Base-by-base conservation (phyloP, 2,888 invertebrate genomes). In the Ormyrus pomaceus region DNA sequence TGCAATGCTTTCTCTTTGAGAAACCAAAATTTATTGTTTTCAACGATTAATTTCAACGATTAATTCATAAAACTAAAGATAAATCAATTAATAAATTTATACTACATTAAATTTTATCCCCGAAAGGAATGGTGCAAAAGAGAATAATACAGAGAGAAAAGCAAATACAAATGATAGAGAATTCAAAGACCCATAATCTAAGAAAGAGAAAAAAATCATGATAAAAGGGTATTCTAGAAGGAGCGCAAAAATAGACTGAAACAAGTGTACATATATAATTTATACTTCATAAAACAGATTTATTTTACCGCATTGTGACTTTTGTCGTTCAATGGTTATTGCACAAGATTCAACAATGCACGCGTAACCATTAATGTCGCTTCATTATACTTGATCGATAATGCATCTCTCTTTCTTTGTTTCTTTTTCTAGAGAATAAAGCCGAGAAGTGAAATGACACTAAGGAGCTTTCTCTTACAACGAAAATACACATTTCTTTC, bases 221-320 rank as follows among this genome's bases (percentile, higher is more conserved):
- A 19, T 19, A 19, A 19, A 19, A 19, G 19, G 19, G 19, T 19
- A 19, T 19, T 19, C 19, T 19, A 19, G 19, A 58, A 58, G 58
- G 13, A 9, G 50, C 34, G n/a, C 46, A 58, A 58, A 73, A 77
- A 55, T 19, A 45, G 3, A 71, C 51, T 19, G 13, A 46, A 6
- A 62, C 53, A 45, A n/a, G 53, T 68, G 45, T 46, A 51, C 9
- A 19, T 10, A 46, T 70, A 53, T 72, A 75, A 76, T 82, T 77
- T 80, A 77, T 77, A 59, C 76, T 80, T 78, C 66, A 65, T 82
- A 78, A 75, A 80, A 73, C 75, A 78, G 80, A 82, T 82, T 82
- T 82, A 80, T 82, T 80, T 69, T 45, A 77, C 62, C 62, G 80
- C 74, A 77, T 75, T 71, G 77, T 77, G 48, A 19, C 58, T 45